Conservation (phyloP, 2,113 vertebrate species). For the Gymnocephalus cernua region DNA sequence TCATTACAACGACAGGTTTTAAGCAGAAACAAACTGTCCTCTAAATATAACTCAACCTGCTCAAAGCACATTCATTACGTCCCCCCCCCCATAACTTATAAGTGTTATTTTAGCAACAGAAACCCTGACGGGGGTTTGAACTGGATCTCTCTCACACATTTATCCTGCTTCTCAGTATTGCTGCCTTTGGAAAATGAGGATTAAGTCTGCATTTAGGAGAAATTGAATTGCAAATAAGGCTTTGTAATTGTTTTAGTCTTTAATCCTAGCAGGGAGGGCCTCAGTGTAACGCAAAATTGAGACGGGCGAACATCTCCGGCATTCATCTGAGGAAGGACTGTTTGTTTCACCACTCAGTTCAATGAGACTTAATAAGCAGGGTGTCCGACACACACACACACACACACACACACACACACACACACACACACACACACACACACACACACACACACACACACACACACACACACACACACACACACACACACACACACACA, state of each 20-base stretch:
- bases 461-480: conserved; percentile 39
- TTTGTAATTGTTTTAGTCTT: conserved; percentile 80
- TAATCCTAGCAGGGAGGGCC: conserved; percentile 72
- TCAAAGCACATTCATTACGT: conserved; percentile 69
- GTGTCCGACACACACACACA: conserved; percentile 54
- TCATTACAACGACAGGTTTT: conserved; percentile 54
- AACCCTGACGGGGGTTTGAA: conserved; percentile 69
- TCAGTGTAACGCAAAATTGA: conserved; percentile 68
- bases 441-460: neutral
- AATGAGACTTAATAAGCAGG: conserved; percentile 70
- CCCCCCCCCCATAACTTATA: conserved; percentile 63
- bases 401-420: conserved; percentile 22
- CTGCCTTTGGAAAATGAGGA: conserved; percentile 75
- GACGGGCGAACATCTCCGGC: conserved; percentile 68
- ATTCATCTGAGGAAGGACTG: conserved; percentile 69
- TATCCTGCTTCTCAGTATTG: conserved; percentile 66
- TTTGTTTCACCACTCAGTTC: conserved; percentile 74
- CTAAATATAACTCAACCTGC: conserved; percentile 63
- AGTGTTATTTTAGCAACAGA: conserved; percentile 76
- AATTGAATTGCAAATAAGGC: conserved; percentile 79
- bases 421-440: conserved; percentile 14
- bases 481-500: conserved; percentile 43
- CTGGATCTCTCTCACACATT: conserved; percentile 69
- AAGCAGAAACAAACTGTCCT: conserved; percentile 62
- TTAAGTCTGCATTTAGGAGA: conserved; percentile 79